Evolutionary conservation across 2,113 vertebrate genomes (phyloP), one percentile per base, ranked within the genome.

Genomic region (Plectropomus leopardus): DNA sequence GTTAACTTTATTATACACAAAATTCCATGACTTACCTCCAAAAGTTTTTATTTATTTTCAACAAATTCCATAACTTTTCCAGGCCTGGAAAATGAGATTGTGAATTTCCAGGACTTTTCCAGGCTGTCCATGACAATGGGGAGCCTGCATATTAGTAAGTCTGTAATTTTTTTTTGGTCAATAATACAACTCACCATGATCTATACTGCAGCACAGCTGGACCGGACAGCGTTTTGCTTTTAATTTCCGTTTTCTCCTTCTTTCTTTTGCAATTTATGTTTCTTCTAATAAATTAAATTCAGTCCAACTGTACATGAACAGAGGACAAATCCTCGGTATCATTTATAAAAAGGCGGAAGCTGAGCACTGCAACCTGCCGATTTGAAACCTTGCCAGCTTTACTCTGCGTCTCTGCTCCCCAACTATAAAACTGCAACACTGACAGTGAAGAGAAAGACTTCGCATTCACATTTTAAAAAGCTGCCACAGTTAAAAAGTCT

Each of bases 391-490:
- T 55, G 67, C 66, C 76, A 42, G 72, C 51, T 8, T 66, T 44
- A 48, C 24, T 60, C 23, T 30, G 48, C 1, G 21, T 61, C 61
- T 75, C 32, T 61, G 23, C n/a, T 44, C 40, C 65, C 19, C 7
- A 26, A 36, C 36, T 44, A 50, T 72, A 65, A 71, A 72, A 55
- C 54, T 24, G 14, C 2, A 73, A 63, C 65, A 53, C 15, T 58
- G 36, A 10, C 2, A 26, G 26, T 70, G 55, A 74, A 61, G 28
- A 73, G 55, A 65, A 48, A 67, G 15, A 4, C 3, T 70, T 82
- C 80, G 64, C 72, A 65, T 59, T 74, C 34, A 74, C 16, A 30
- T 53, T 77, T 77, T 9, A 26, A 19, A 80, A 68, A 70, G 42
- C 7, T 11, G 40, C 32, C 30, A 42, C 6, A n/a, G 5, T 50